Evolutionary conservation across 2,888 invertebrate species (phyloP), one percentile per base, ranked within the genome.

Genomic region (Eurytoma californica): DNA sequence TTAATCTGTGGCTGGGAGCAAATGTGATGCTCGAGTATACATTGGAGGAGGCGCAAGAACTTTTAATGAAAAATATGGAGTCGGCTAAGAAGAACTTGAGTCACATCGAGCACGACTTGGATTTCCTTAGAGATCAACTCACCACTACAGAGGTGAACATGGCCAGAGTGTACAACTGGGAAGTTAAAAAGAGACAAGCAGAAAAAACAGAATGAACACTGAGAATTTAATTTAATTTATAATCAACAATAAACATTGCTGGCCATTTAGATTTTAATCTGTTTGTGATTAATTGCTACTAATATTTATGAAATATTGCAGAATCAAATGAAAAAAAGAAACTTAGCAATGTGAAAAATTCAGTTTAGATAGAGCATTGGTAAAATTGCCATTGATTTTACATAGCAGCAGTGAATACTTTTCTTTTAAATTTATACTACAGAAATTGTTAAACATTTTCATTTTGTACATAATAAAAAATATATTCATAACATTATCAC

Each of bases 81-180:
- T 94, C 96, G 68, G 98, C 98, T 14, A 95, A 94, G 84, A 95
- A 94, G 87, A 96, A 96, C 91, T 92, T 98, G 80, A 93, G 93
- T 80, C 95, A 95, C 90, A 95, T 98, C 57, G 97, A 97, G 86
- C 95, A 97, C 88, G 98, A 98, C 92, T 93, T 98, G 85, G 97
- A 98, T 90, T 98, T 97, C 91, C 92, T 98, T 77, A 94, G 98
- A 87, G 98, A 99, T 92, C 99, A 99, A 91, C 96, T 97, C 87
- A 99, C 99, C 18, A 99, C 98, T 24, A 97, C 97, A 65, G 99
- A 99, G 94, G 99, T 99, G 30, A 99, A 98, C 90, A 98, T 99
- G 97, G 98, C 99, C 49, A 93, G 99, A 88, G 97, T 99, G 30
- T 98, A 97, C 90, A 99, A 99, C 91, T 98, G 98, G 98, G 97